Percentiles rank a stretch among this genome's conserved stretches.
phyloP scores from a whole-genome alignment of 2,888 invertebrate species.

The Gastrophysa polygoni region DNA sequence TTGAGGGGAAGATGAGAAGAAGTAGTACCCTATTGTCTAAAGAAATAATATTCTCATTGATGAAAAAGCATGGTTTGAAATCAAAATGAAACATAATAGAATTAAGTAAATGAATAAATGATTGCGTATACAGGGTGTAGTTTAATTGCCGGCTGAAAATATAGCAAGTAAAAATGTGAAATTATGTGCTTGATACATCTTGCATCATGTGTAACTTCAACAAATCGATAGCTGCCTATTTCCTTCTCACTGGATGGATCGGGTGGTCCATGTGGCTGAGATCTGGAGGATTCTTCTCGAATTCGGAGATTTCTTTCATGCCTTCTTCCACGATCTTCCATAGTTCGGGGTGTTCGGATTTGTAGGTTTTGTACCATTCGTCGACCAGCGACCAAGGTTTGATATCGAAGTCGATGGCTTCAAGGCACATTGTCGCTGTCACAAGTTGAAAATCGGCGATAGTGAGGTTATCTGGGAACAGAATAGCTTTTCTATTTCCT shows the following conservation, averaged over 20 bases:
- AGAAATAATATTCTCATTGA: no score
- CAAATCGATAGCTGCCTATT: neutral
- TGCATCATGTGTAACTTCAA: no score
- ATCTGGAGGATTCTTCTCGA: constrained; percentile 76
- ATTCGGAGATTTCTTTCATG: constrained; percentile 71
- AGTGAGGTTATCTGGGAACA: constrained; percentile 65
- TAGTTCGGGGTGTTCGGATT: constrained; percentile 68
- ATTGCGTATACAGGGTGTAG: no score
- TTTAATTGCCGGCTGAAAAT: no score
- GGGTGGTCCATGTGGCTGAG: constrained; percentile 73
- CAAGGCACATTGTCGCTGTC: constrained; percentile 74
- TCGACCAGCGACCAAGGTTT: constrained; percentile 63
- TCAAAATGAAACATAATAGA: no score
- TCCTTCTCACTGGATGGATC: constrained; percentile 69
- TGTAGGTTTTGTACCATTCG: constrained; percentile 76
- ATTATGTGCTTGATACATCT: no score
- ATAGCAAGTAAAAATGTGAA: no score
- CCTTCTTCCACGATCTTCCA: constrained; percentile 74
- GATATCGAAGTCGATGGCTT: constrained; percentile 72
- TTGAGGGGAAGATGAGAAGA: no score
- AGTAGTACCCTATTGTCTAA: no score
- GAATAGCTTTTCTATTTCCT: no score
- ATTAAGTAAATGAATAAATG: no score
- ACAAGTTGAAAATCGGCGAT: constrained; percentile 78
- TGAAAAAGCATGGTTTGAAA: no score